Conservation (phyloP, 1,140 invertebrate genomes). For the Oreohelix idahoensis region DNA sequence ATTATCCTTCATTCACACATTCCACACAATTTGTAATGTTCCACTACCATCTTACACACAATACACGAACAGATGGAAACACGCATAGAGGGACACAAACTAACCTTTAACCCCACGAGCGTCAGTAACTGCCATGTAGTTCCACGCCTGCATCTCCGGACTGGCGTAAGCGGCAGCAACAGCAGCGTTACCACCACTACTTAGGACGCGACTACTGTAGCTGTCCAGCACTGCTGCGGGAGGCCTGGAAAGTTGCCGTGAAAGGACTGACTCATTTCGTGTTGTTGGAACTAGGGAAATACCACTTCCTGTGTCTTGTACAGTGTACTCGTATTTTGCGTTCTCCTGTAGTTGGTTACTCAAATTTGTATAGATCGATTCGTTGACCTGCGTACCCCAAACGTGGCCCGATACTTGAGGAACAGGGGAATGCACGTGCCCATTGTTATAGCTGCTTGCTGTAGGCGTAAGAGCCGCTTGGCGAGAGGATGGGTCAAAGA, state of each 20-base stretch:
- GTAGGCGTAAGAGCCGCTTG: neutral
- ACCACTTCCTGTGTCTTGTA: neutral
- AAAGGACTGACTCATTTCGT: neutral
- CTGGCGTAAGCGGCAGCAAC: neutral
- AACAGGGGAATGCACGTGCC: neutral
- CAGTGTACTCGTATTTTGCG: conserved; percentile 14
- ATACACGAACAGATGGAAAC: too few species aligned
- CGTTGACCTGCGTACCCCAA: neutral
- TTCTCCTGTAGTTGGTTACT: neutral
- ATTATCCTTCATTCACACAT: too few species aligned
- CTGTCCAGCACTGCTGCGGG: neutral
- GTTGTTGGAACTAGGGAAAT: neutral
- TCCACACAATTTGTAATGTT: too few species aligned
- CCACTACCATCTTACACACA: too few species aligned
- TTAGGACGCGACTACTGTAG: neutral
- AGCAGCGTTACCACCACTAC: neutral
- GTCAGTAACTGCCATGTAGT: neutral
- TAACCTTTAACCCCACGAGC: conserved; percentile 2
- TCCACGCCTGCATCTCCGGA: conserved; percentile 1
- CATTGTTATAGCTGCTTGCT: conserved; percentile 29
- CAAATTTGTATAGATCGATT: conserved; percentile 1
- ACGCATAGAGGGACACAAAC: too few species aligned
- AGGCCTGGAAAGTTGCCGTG: conserved; percentile 13
- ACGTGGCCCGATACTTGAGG: neutral
- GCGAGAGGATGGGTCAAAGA: conserved; percentile 20